Conservation (phyloP, 2,888 invertebrate species). For the Thereva nobilitata region DNA sequence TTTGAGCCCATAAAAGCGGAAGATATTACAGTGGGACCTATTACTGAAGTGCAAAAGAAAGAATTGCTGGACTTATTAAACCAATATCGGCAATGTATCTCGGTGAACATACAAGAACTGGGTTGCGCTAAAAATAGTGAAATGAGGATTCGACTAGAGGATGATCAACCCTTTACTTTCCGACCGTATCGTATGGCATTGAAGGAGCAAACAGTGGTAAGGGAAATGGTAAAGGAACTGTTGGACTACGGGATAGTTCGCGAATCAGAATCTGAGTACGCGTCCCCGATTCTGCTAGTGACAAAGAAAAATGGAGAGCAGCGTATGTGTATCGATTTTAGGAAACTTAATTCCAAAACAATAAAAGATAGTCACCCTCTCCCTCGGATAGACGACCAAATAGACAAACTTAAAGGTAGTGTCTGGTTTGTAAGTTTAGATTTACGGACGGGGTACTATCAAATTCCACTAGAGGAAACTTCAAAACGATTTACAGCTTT, state of each 20-base stretch:
- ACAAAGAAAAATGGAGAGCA: slow-evolving; percentile 13
- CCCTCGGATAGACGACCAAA: slow-evolving; percentile 48
- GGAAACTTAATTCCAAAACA: slow-evolving; percentile 48
- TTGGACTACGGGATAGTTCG: neutral
- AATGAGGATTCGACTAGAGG: neutral
- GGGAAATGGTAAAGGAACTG: slow-evolving; percentile 4
- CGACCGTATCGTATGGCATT: neutral
- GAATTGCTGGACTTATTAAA: neutral
- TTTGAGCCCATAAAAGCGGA: neutral
- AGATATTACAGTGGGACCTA: slow-evolving; percentile 16
- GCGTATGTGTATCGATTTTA: slow-evolving; percentile 45
- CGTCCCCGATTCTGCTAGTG: slow-evolving; percentile 7
- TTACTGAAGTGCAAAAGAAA: neutral
- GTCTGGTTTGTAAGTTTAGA: slow-evolving; percentile 47
- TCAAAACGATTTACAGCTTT: slow-evolving; percentile 40
- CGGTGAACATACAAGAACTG: neutral
- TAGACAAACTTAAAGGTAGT: slow-evolving; percentile 45
- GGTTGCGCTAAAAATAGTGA: slow-evolving; percentile 1
- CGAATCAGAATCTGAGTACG: slow-evolving; percentile 9
- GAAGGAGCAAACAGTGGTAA: neutral
- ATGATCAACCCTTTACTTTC: slow-evolving; percentile 1
- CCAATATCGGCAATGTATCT: neutral
- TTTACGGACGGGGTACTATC: slow-evolving; percentile 43
- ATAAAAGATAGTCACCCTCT: slow-evolving; percentile 48
- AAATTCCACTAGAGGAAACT: slow-evolving; percentile 44